phyloP scores from a whole-genome alignment of 2,113 vertebrate species.

The Cygnus buccinator region DNA sequence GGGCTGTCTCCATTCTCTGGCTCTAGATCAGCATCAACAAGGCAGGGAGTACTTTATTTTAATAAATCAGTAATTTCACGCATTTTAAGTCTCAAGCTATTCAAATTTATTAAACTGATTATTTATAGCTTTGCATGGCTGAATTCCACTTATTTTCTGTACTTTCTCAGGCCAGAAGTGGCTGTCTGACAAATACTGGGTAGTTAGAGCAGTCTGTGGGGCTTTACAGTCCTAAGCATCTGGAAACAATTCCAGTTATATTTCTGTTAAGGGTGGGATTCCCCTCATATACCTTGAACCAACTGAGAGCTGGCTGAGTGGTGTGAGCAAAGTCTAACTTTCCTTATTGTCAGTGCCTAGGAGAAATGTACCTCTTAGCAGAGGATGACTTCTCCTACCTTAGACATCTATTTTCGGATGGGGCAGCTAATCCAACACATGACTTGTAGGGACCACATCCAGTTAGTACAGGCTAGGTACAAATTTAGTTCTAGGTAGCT shows the following conservation, averaged over 20 bases:
- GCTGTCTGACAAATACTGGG: not conserved
- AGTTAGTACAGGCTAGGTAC: not conserved
- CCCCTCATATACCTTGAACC: not conserved
- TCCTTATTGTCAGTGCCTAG: not conserved
- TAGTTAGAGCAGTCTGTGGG: not conserved
- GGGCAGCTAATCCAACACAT: rapidly evolving
- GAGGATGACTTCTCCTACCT: not conserved
- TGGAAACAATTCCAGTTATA: not conserved
- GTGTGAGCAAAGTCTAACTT: not conserved
- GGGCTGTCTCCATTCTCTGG: not conserved
- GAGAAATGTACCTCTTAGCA: not conserved
- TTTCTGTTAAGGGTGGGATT: not conserved
- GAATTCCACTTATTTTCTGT: not conserved
- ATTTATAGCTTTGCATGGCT: not conserved
- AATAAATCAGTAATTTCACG: not conserved
- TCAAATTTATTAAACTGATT: not conserved
- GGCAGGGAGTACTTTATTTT: not conserved
- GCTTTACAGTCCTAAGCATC: not conserved
- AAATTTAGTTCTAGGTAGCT: not conserved
- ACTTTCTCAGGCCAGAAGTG: not conserved
- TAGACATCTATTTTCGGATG: not conserved
- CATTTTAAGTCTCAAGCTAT: not conserved
- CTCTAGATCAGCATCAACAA: not conserved
- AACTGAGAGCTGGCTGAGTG: not conserved
- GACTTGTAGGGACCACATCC: not conserved